Evolutionary conservation across 2,888 invertebrate species (phyloP), one percentile per base, ranked within the genome.

Genomic region (Tromatobia lineatoria): DNA sequence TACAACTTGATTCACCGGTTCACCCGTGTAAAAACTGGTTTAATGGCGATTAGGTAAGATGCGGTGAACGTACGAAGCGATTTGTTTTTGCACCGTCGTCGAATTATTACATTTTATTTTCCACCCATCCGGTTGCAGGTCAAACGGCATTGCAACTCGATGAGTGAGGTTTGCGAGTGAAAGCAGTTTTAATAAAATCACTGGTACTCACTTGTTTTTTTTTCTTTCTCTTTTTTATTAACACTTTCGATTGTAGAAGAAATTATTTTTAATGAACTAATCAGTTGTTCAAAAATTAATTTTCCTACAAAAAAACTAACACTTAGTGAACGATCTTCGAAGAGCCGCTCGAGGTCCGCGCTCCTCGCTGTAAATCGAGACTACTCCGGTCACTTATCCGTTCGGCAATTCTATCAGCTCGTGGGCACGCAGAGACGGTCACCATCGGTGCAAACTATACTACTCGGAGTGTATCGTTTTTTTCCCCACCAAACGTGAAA

Each of bases 401-500:
- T 80, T 80, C 61, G 80, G 8, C 80, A 75, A 74, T 84, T 64
- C 74, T 71, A 15, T 64, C 52, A 15, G 54, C 38, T 50, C 76
- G 54, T 38, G 20, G 42, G 10, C 38, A 71, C 69, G 77, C 50
- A 69, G 71, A 45, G 38, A 76, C 70, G 25, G 71, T 71, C 54
- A 67, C 71, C 71, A 66, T 10, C 57, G 45, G 59, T 57, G 66
- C 76, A 50, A 66, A 64, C 25, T 54, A 23, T 34, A 47, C 70
- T 25, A 38, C 47, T 61, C 29, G 13, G 13, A 23, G 29, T 34
- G 57, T 64, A n/a, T 77, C 38, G 38, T 47, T 66, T 64, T 38
- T 18, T 38, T 64, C 71, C 81, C 71, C 71, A 76, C 81, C 71
- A 57, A 45, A 73, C 66, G 66, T 71, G 64, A 82, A 82, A 82